Percentiles rank a stretch among this genome's conserved stretches.
These are phyloP conservation scores for Saccopteryx leptura DNA, from an alignment of 2,113 vertebrate species.

Conservation along the genomic window DNA sequence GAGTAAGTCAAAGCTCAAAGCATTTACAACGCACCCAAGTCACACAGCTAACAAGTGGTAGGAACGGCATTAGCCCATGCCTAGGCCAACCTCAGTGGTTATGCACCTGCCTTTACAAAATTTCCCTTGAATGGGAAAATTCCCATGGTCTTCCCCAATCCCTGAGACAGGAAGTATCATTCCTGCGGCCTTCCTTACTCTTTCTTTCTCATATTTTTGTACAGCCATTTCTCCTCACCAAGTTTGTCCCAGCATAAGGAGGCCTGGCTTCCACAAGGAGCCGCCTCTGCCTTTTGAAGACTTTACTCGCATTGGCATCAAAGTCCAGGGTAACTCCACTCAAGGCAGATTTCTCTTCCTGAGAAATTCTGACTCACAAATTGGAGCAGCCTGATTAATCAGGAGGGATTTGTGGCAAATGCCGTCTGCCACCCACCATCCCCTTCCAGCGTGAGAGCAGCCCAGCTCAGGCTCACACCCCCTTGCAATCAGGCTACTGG, in stretches of 20 bases:
- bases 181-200: background rate
- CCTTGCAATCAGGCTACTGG: constrained; percentile 77
- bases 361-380: constrained; percentile 55
- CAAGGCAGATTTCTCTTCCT: constrained; percentile 56
- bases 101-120: background rate
- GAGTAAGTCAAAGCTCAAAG: background rate
- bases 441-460: constrained; percentile 58
- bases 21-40: background rate
- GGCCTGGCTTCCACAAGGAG: background rate
- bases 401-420: constrained; percentile 66
- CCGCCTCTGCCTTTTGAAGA: background rate
- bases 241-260: background rate
- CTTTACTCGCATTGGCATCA: background rate
- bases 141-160: background rate
- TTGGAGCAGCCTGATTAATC: constrained; percentile 78
- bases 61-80: background rate
- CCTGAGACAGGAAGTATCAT: background rate
- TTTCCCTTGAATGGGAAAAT: background rate
- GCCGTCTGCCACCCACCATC: background rate
- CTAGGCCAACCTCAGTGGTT: background rate
- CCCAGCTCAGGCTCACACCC: constrained; percentile 1
- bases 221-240: background rate
- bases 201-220: background rate
- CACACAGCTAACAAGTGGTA: background rate
- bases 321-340: background rate